Evolutionary conservation across 1,140 invertebrate species (phyloP), one percentile per base, ranked within the genome.

Genomic region (Halictus rubicundus): DNA sequence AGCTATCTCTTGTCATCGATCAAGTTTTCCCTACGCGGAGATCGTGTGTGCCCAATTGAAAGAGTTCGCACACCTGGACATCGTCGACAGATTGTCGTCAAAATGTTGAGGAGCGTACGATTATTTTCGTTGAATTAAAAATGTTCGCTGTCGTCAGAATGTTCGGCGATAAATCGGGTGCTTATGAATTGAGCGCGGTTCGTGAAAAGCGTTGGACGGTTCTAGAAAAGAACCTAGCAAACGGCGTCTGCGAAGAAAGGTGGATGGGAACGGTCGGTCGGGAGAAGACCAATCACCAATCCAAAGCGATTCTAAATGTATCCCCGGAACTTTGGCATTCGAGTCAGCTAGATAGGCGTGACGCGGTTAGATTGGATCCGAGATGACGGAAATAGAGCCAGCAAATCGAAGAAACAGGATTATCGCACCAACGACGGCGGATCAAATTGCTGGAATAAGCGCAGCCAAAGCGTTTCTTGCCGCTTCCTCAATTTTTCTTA

Each of bases 361-460:
- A 61, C 52, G 76, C 42, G 39, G 59, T 63, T 64, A 78, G 32
- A 78, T 78, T 78, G 76, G 74, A 71, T 76, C 57, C 49, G 42
- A 73, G 66, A 79, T 80, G 72, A 82, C 81, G 81, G 61, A 69
- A 78, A 79, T 71, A 42, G 80, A 79, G 54, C 39, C 68, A 19
- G 76, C 68, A 64, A 72, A 71, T 71, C 59, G 60, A 64, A 78
- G 68, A 49, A 78, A 78, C 76, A 52, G 16, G 46, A 78, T 78
- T 78, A 78, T 64, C 46, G 46, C 14, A 27, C 27, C 23, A 19
- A 46, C 60, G 46, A 64, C 64, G 60, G 39, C 16, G 59, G 32
- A 78, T 72, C 54, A 78, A 71, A 72, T 84, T 78, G 70, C 68
- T 49, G 42, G 14, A 52, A 57, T 21, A 59, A 68, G 59, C 61